Percentiles rank a stretch among this genome's conserved stretches.
Conservation (phyloP, 2,888 invertebrate genomes). For the Timema podura region DNA sequence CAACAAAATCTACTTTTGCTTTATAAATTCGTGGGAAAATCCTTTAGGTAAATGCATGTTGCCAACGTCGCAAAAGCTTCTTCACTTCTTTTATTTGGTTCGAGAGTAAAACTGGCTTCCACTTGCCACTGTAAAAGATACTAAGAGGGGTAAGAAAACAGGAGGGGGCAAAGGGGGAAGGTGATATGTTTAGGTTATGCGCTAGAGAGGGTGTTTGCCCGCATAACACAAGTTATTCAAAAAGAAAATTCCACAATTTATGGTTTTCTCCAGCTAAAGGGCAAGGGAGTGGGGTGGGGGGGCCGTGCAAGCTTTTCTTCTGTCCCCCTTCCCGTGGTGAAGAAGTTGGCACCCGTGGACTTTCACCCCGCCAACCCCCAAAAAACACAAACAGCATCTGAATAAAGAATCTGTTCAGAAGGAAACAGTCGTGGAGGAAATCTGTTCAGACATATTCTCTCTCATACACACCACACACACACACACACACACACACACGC, state of each 20-base stretch:
- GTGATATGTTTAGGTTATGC: conserved; percentile 14
- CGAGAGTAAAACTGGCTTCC: too few relatives aligned
- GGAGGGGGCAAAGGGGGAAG: background rate
- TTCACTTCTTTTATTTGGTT: too few relatives aligned
- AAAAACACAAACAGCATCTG: conserved; percentile 12
- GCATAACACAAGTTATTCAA: conserved; percentile 17
- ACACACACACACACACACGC: background rate
- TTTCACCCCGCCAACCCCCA: background rate
- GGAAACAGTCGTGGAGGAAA: conserved; percentile 8
- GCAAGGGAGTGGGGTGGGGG: background rate
- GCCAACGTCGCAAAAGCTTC: background rate
- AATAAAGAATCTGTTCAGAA: conserved; percentile 15
- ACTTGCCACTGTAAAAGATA: too few relatives aligned
- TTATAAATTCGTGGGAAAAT: conserved; percentile 9
- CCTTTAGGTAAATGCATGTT: conserved; percentile 10
- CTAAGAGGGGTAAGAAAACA: too few relatives aligned
- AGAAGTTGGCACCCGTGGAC: conserved; percentile 6
- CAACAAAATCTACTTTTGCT: background rate
- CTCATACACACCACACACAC: background rate
- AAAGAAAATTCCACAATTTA: conserved; percentile 17
- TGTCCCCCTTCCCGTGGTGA: background rate
- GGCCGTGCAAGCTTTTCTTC: background rate
- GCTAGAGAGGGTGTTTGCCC: background rate
- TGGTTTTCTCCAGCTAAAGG: background rate
- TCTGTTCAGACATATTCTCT: conserved; percentile 17